A percentile compares a stretch with the other conserved stretches of the same genome.
phyloP scores from a whole-genome alignment of 1,140 invertebrate species.

The Cydia pomonella region DNA sequence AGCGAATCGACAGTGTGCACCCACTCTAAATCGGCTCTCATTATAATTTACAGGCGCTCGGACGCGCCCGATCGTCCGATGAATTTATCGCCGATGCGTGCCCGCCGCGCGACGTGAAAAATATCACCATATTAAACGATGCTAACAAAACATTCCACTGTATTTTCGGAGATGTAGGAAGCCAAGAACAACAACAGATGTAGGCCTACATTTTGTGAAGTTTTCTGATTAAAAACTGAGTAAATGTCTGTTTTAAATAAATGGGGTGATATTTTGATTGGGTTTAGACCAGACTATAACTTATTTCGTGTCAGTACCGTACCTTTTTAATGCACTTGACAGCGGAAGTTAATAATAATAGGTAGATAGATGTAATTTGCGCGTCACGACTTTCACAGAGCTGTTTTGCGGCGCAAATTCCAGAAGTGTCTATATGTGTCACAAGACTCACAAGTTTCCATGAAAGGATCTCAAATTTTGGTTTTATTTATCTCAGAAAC shows the following conservation, averaged over 20 bases:
- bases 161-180: constrained; percentile 27
- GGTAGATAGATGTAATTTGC: no score
- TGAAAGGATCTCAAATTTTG: no score
- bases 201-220: neutral
- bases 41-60: constrained; percentile 72
- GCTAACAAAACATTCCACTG: constrained; percentile 47
- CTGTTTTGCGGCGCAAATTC: no score
- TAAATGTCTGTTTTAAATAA: constrained; percentile 1
- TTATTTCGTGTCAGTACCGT: no score
- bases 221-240: neutral
- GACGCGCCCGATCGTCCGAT: constrained; percentile 61
- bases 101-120: constrained; percentile 59
- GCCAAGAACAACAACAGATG: constrained; percentile 33
- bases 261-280: neutral
- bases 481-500: no score
- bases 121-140: constrained; percentile 61
- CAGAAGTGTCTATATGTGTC: no score
- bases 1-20: constrained; percentile 32
- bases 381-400: no score
- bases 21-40: constrained; percentile 67
- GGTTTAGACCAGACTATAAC: neutral
- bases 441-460: no score
- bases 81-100: constrained; percentile 70
- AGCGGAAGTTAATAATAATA: no score
- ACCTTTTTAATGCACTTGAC: no score